Evolutionary conservation across 2,113 vertebrate genomes (phyloP).

Genomic region (Vidua chalybeata): DNA sequence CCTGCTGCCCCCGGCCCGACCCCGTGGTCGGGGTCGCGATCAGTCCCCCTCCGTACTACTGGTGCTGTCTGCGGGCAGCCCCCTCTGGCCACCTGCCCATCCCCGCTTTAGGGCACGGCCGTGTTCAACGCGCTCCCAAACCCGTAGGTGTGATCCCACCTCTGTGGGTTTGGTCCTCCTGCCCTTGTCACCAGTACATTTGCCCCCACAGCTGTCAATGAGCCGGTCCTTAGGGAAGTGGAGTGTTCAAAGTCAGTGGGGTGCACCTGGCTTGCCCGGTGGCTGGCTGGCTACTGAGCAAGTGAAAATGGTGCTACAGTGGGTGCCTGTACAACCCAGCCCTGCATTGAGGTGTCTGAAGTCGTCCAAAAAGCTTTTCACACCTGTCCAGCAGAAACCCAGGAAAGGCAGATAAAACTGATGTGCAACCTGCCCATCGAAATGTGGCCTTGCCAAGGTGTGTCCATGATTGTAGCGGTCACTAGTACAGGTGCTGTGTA

Average conservation of each 20-base stretch:
- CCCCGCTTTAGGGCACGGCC: fast-evolving
- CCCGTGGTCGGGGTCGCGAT: too few species aligned
- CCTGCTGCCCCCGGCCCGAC: not conserved
- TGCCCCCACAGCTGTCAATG: fast-evolving
- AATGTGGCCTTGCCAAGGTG: fast-evolving
- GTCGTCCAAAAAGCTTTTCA: fast-evolving
- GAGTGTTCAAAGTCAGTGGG: fast-evolving
- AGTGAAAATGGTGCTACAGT: fast-evolving
- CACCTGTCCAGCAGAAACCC: not conserved
- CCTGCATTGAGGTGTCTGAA: fast-evolving
- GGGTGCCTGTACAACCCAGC: too few species aligned
- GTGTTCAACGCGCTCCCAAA: fast-evolving
- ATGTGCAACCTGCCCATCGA: fast-evolving
- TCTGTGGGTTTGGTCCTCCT: not conserved
- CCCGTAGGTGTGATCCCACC: fast-evolving
- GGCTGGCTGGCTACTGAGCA: fast-evolving
- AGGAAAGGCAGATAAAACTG: not conserved
- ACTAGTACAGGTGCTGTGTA: fast-evolving
- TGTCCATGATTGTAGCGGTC: fast-evolving
- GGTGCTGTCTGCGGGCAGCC: not conserved
- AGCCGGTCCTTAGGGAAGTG: not conserved
- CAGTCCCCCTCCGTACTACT: not conserved
- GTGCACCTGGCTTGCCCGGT: fast-evolving
- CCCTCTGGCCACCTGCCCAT: too few species aligned
- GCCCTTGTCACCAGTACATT: not conserved